Percentiles rank a stretch among this genome's conserved stretches.
Conservation (phyloP, 2,113 vertebrate species). For the Onychostoma macrolepis region DNA sequence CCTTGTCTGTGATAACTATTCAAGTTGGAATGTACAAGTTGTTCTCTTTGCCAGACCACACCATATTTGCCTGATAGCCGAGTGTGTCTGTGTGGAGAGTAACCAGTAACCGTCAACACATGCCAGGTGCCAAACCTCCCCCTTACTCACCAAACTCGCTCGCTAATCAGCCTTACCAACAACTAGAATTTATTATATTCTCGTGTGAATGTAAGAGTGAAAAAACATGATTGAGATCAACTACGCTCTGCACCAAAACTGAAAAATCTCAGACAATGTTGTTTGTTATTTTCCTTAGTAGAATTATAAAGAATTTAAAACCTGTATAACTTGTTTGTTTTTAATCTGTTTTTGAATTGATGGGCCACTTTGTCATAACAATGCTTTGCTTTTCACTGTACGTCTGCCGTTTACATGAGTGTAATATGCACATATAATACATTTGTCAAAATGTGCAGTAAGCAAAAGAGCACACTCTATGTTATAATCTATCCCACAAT, state of each 20-base stretch:
- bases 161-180: conserved; percentile 29
- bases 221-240: not conserved
- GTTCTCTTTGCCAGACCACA: conserved; percentile 59
- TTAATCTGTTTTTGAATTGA: not conserved
- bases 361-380: not conserved
- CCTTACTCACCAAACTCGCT: conserved; percentile 42
- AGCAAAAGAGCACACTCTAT: not conserved
- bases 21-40: conserved; percentile 52
- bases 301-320: not conserved
- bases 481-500: not conserved
- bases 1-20: conserved; percentile 50
- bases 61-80: conserved; percentile 49
- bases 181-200: conserved; percentile 1
- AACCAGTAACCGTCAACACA: conserved; percentile 54
- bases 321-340: not conserved
- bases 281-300: not conserved
- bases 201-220: not conserved
- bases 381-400: not conserved
- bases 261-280: not conserved
- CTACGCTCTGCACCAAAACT: not conserved
- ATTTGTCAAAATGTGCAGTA: conserved; percentile 1
- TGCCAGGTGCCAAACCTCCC: conserved; percentile 56
- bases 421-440: not conserved
- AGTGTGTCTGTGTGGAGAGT: conserved; percentile 38
- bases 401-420: not conserved